Conservation (phyloP, 2,113 vertebrate species). For the Erpornis zantholeuca region DNA sequence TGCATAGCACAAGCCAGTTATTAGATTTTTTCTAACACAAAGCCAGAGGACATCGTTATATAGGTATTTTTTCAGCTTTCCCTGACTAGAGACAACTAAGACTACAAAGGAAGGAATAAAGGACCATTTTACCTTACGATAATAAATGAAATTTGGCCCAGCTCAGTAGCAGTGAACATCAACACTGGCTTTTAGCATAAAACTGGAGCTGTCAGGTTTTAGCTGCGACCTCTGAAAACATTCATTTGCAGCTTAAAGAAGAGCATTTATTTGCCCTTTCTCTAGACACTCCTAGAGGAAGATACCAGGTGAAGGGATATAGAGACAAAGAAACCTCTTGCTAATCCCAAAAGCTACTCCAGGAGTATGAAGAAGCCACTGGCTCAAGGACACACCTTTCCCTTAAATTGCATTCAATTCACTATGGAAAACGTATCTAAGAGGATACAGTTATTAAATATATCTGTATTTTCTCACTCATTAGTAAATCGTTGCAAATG, state of each 20-base stretch:
- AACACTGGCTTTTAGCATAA: not conserved
- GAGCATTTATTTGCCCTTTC: not conserved
- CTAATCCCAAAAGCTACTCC: not conserved
- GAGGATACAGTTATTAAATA: not conserved
- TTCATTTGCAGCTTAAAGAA: not conserved
- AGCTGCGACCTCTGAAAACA: not conserved
- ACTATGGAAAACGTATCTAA: not conserved
- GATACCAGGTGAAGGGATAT: not conserved
- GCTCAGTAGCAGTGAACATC: not conserved
- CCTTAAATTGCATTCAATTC: not conserved
- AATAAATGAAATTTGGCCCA: not conserved
- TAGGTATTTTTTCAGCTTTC: not conserved
- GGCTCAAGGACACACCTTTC: not conserved
- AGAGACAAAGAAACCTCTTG: not conserved
- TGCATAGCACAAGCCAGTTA: not conserved
- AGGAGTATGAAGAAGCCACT: not conserved
- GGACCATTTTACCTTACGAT: not conserved
- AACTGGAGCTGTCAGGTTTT: not conserved
- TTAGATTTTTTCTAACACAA: not conserved
- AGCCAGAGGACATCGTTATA: slow-evolving; percentile 49
- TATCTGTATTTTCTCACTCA: not conserved
- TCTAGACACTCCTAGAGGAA: not conserved
- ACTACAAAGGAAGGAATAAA: not conserved
- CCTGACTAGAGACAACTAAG: not conserved
- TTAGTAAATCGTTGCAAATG: not conserved